Evolutionary conservation across 2,113 vertebrate genomes (phyloP), one percentile per base, ranked within the genome.

Genomic region (Arenaria interpres): DNA sequence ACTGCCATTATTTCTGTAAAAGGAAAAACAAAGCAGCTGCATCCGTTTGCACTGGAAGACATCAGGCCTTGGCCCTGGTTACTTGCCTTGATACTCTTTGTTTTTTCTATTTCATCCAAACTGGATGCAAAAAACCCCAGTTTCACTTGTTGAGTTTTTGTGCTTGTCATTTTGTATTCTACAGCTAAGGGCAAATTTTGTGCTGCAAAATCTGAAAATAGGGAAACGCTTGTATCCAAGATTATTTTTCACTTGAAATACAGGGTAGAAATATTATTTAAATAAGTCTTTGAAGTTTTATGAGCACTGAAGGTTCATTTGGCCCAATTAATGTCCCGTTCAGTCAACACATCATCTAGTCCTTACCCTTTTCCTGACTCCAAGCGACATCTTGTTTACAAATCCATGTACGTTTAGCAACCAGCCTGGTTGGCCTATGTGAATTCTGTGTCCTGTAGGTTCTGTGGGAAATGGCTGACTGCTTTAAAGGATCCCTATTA

Each of bases 401-500:
- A 93, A 76, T 21, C 51, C 7, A 32, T n/a, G 10, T 35, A 60
- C 72, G 51, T 89, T 92, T 53, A 95, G 35, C 84, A 48, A 66
- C 68, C 54, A 73, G 64, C 28, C 39, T 59, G 48, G 76, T 51
- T 63, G 46, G 53, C 28, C 85, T 37, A 13, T 69, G 66, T 89
- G 88, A 90, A 85, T 88, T 87, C 35, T 37, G 14, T 85, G 63
- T 71, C 59, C 57, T 78, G 32, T 14, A 46, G 33, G 32, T 75
- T 96, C 53, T 35, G 9, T 14, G 0, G 86, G 81, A 92, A 94
- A 90, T 46, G 0, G 0, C 8, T 7, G 37, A n/a, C 56, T 83
- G 28, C 16, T 90, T 97, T 93, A 84, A 75, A 89, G 35, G 62
- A 57, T 97, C 63, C 60, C 53, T 53, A 12, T 83, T 85, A 76